Conservation (phyloP, 64 coral and sea anemone species). For the Exaiptasia diaphana region DNA sequence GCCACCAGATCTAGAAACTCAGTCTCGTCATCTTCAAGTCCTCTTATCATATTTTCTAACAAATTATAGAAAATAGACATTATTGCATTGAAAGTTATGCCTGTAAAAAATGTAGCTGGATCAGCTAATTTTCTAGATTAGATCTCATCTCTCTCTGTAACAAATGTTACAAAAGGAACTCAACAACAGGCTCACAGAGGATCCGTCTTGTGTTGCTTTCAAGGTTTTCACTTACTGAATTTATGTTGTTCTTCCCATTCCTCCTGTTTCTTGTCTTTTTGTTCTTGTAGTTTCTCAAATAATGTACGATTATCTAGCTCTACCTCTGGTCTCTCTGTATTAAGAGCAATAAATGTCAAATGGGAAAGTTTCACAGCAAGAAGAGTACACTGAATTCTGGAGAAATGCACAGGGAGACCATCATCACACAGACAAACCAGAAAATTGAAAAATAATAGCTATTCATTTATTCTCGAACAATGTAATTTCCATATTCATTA, state of each 20-base stretch:
- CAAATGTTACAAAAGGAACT: no score
- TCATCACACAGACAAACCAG: no score
- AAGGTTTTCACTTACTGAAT: slow-evolving; percentile 41
- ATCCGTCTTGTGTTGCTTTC: background rate
- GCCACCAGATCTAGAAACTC: slow-evolving; percentile 78
- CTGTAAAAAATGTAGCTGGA: background rate
- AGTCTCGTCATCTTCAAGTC: slow-evolving; percentile 84
- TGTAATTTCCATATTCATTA: no score
- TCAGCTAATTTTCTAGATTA: background rate
- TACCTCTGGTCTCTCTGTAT: slow-evolving; percentile 70
- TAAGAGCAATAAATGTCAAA: background rate
- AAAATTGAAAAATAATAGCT: no score
- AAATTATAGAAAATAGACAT: background rate
- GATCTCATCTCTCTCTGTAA: no score
- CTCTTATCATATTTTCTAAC: slow-evolving; percentile 85
- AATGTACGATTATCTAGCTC: slow-evolving; percentile 74
- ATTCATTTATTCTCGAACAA: no score
- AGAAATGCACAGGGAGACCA: no score
- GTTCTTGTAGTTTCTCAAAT: slow-evolving; percentile 83
- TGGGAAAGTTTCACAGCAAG: no score
- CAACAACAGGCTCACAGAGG: no score
- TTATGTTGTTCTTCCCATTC: slow-evolving; percentile 94
- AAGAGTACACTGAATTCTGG: background rate
- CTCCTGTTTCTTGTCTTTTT: slow-evolving; percentile 92
- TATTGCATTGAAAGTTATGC: background rate